Conservation (phyloP, 2,797 vertebrate genomes). For the Premnoplex brunnescens region DNA sequence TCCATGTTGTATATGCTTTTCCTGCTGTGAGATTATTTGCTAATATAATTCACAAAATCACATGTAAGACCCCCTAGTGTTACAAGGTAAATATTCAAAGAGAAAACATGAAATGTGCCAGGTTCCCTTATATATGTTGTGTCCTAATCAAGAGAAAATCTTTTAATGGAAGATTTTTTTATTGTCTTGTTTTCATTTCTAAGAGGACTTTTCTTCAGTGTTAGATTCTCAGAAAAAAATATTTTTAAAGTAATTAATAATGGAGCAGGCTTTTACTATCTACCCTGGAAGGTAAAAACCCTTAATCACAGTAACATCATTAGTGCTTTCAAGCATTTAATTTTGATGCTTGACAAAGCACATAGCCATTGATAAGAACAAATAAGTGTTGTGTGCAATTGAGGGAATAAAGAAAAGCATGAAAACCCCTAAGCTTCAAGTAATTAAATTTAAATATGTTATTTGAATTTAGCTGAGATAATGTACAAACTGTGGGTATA, state of each 20-base stretch:
- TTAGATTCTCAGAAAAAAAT: background rate
- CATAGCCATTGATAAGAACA: conserved; percentile 73
- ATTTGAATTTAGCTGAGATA: conserved; percentile 70
- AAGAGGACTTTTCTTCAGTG: background rate
- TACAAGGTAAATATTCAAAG: background rate
- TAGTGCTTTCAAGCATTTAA: conserved; percentile 76
- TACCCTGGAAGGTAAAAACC: conserved; percentile 64
- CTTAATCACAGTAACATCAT: conserved; percentile 77
- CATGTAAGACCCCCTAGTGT: background rate
- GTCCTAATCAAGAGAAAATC: background rate
- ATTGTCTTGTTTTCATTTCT: conserved; percentile 9
- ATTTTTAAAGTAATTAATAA: conserved; percentile 61
- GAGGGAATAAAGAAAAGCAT: conserved; percentile 58
- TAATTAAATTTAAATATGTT: conserved; percentile 77
- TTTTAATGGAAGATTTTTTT: background rate
- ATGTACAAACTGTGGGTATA: conserved; percentile 63
- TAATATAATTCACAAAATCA: background rate
- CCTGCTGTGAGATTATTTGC: background rate
- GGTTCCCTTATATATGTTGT: background rate
- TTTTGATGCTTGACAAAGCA: conserved; percentile 75
- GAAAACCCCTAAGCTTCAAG: conserved; percentile 70
- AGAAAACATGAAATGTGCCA: background rate
- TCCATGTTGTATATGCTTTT: background rate
- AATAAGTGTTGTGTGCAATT: conserved; percentile 59
- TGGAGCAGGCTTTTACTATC: conserved; percentile 64